Evolutionary conservation across 1,140 invertebrate genomes (phyloP), one percentile per base, ranked within the genome.

Genomic region (Homalodisca vitripennis): DNA sequence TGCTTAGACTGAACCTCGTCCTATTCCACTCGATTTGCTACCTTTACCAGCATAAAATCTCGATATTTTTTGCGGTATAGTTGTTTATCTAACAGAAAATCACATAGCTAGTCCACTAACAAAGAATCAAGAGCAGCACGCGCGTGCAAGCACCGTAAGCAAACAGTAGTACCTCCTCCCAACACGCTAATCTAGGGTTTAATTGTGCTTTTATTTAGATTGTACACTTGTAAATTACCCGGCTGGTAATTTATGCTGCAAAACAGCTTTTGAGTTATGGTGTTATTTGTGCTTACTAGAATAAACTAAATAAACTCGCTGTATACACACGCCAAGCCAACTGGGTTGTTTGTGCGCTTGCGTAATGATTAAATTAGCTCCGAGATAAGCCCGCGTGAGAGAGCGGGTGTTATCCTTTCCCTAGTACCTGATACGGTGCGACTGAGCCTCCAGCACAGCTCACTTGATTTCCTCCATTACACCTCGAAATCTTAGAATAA

Each of bases 161-260:
- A 51, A 51, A 51, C 48, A 51, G 17, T 51, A 3, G 6, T 51
- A 51, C 6, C 48, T n/a, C 34, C 34, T 6, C 3, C 3, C 55
- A 60, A 60, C 55, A 60, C 26, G 55, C 24, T 60, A 51, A 60
- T 60, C 55, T 60, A 3, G 2, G 55, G 22, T 60, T 60, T 60
- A 27, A 60, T 60, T 26, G 22, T 30, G 26, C 24, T 27, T 30
- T 30, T 60, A 60, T 60, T 60, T 60, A 30, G 55, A 27, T 29
- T 26, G 55, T 29, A 60, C 55, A 60, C 55, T 27, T 22, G 55
- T 60, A 60, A 60, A 60, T 60, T 27, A 27, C n/a, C 27, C 14
- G 26, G 22, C 14, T 22, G 12, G 48, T 60, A 60, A 60, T 60
- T 60, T 60, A 60, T 60, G 55, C n/a, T 27, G 55, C 22, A 60